Evolutionary conservation across 2,797 vertebrate genomes (phyloP), one percentile per base, ranked within the genome.

Genomic region (Eremophila alpestris): DNA sequence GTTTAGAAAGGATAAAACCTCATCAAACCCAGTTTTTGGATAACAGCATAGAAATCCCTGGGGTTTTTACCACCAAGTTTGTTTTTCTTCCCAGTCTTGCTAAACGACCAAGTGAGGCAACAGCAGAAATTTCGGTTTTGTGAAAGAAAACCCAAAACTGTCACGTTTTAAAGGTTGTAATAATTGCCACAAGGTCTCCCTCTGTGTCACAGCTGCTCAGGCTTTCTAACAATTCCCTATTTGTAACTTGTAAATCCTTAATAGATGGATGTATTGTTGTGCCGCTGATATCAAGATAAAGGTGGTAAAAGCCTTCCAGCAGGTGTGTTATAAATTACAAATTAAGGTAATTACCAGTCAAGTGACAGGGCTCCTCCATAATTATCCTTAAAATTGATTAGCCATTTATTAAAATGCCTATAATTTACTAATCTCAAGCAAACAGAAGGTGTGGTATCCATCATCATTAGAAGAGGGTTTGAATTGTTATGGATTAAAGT

Each of bases 21-120:
- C 7, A 0, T 38, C 2, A 3, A 65, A 55, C 4, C 0, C 2
- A 4, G 1, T 3, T 41, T 78, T 82, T 78, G 54, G 7, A 8
- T 21, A 51, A 20, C 64, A 41, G 3, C 6, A 17, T 0, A 48
- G 78, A 79, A 80, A 49, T 58, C 22, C 17, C 52, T 23, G 6
- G 5, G 1, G 46, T n/a, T 73, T 58, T 51, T 30, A 15, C 41
- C 49, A 16, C 9, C 6, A 4, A 11, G 2, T 62, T 84, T 43
- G 4, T 5, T 52, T 59, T 83, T 45, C 48, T 36, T 60, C 64
- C 65, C 82, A 40, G 3, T 19, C 80, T 67, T 69, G 32, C n/a
- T 65, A 22, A 91, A 51, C 30, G 15, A 40, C 27, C 14, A 63
- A 49, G 27, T 6, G 32, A 89, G 38, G 18, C 46, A 64, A 30